Percentiles rank a stretch among this genome's conserved stretches.
phyloP scores from a whole-genome alignment of 2,797 vertebrate species.

The Smutsia gigantea region DNA sequence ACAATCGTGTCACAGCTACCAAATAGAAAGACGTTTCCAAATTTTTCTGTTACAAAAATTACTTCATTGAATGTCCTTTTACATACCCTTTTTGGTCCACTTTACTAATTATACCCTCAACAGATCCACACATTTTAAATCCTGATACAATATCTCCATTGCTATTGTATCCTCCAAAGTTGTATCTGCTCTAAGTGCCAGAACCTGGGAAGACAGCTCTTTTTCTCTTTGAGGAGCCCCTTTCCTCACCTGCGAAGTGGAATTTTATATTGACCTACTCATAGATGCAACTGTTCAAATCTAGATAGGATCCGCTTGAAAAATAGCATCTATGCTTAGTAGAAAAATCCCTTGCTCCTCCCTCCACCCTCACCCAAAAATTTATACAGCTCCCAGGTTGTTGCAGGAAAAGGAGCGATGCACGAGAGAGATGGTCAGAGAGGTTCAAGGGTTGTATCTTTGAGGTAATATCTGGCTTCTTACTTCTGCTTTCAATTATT shows the following conservation, averaged over 20 bases:
- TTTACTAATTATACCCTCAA: background rate
- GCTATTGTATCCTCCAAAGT: background rate
- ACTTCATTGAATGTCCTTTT: background rate
- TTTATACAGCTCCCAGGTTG: background rate
- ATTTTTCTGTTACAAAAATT: conserved; percentile 5
- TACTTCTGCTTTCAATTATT: background rate
- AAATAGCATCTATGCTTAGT: background rate
- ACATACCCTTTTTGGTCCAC: background rate
- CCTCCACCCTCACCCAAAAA: background rate
- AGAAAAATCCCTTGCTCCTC: background rate
- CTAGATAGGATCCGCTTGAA: background rate
- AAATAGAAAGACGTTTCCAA: background rate
- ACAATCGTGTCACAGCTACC: background rate
- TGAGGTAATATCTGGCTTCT: background rate
- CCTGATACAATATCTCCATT: background rate
- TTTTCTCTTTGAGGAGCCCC: background rate
- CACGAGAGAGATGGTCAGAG: background rate
- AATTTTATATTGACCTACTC: background rate
- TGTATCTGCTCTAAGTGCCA: background rate
- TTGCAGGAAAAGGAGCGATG: background rate
- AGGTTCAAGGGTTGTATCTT: background rate
- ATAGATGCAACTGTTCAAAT: background rate
- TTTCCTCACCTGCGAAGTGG: background rate
- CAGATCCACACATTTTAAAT: background rate
- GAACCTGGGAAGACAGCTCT: background rate